Conservation (phyloP, 2,113 vertebrate species). For the Xenotilapia flavipinnis region DNA sequence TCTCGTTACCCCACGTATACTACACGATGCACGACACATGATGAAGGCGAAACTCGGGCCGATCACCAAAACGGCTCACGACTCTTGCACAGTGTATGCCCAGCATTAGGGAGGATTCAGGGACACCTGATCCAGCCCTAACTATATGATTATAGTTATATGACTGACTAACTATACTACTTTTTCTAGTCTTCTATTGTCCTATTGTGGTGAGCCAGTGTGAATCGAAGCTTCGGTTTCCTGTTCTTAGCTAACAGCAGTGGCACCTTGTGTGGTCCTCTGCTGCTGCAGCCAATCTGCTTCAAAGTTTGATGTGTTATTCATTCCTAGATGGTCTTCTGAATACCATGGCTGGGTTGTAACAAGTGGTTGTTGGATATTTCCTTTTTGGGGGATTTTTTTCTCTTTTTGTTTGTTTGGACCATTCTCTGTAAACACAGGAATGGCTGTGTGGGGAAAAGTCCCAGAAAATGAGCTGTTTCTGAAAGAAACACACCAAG, state of each 20-base stretch:
- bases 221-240: fast-evolving
- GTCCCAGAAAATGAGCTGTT: background rate
- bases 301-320: background rate
- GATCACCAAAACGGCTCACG: background rate
- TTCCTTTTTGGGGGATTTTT: background rate
- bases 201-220: fast-evolving
- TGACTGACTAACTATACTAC: background rate
- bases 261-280: background rate
- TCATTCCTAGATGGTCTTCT: background rate
- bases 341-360: background rate
- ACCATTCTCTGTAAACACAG: background rate
- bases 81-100: background rate
- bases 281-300: background rate
- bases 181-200: background rate
- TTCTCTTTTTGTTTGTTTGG: background rate
- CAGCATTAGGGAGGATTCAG: fast-evolving
- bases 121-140: background rate
- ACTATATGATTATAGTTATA: background rate
- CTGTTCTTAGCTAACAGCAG: background rate
- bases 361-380: background rate
- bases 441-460: fast-evolving
- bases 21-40: fast-evolving
- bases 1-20: background rate
- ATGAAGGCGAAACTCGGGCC: fast-evolving
- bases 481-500: background rate